These are phyloP conservation scores for Morpho achilles DNA, from an alignment of 2,888 invertebrate genomes.

Conservation along the genomic window DNA sequence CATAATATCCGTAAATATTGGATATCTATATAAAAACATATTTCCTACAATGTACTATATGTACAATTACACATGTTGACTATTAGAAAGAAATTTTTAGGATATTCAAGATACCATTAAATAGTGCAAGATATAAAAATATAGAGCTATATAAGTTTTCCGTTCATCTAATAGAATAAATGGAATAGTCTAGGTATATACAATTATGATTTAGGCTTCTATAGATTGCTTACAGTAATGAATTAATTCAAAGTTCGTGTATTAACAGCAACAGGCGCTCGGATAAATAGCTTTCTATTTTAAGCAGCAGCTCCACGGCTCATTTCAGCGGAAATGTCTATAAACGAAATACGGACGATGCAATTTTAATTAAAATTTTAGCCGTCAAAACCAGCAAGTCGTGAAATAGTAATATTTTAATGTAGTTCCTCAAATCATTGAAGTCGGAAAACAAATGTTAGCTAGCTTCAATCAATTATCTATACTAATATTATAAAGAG, in stretches of 20 bases:
- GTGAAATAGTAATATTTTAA: neutral
- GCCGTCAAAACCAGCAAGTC: slow-evolving; percentile 16
- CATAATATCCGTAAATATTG: no score
- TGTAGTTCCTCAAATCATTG: no score
- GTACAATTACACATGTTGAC: no score
- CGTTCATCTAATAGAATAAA: neutral
- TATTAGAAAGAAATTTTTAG: no score
- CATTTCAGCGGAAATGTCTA: slow-evolving; percentile 27
- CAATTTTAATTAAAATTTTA: slow-evolving; percentile 49
- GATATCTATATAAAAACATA: no score
- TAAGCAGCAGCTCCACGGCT: slow-evolving; percentile 15
- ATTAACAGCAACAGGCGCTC: slow-evolving; percentile 15
- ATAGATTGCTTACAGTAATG: slow-evolving; percentile 21
- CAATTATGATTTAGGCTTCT: slow-evolving; percentile 4
- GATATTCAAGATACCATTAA: no score
- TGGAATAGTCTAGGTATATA: neutral
- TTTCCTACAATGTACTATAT: no score
- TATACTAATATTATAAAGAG: no score
- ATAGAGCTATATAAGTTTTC: no score
- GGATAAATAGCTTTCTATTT: slow-evolving; percentile 12
- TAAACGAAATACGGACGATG: slow-evolving; percentile 10
- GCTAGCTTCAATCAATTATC: no score
- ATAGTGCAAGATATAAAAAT: no score
- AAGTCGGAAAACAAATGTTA: no score
- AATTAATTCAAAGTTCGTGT: slow-evolving; percentile 18